Conservation (phyloP, 1,140 invertebrate species). For the Drosophila varians region DNA sequence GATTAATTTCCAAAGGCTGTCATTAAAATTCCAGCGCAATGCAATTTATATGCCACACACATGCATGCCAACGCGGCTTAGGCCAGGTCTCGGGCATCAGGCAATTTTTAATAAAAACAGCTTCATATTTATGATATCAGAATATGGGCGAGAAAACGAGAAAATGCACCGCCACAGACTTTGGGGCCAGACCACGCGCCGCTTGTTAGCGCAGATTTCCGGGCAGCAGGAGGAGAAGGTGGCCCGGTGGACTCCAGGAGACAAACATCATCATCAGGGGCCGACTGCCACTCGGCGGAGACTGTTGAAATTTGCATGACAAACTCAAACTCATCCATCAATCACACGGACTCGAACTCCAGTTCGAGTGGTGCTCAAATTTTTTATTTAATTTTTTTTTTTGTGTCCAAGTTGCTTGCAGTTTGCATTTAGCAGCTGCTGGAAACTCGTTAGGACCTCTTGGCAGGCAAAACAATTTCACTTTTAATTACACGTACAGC, state of each 20-base stretch:
- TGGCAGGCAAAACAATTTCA: conserved; percentile 66
- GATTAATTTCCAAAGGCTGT: conserved; percentile 82
- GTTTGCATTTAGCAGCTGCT: conserved; percentile 29
- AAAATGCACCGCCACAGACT: conserved; percentile 8
- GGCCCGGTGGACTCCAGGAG: conserved; percentile 17
- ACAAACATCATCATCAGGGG: conserved; percentile 51
- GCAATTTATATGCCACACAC: conserved; percentile 81
- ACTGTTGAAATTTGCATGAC: conserved; percentile 79
- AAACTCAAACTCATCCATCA: conserved; percentile 81
- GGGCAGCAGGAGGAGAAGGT: not conserved
- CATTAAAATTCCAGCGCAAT: conserved; percentile 79
- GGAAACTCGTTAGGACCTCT: conserved; percentile 67
- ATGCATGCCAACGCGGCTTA: conserved; percentile 65
- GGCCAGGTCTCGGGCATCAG: conserved; percentile 43
- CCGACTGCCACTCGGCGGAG: conserved; percentile 6
- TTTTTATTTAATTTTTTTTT: conserved; percentile 12
- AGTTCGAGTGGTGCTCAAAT: conserved; percentile 27
- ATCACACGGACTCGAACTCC: conserved; percentile 65
- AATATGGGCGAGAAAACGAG: conserved; percentile 46
- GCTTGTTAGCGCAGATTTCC: conserved; percentile 57
- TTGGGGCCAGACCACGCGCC: conserved; percentile 63
- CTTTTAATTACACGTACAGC: conserved; percentile 66
- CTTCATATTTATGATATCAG: conserved; percentile 79
- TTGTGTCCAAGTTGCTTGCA: conserved; percentile 11
- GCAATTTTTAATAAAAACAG: conserved; percentile 81